Percentiles rank a stretch among this genome's conserved stretches.
phyloP scores from a whole-genome alignment of 2,888 invertebrate species.

The Amorpha juglandis region DNA sequence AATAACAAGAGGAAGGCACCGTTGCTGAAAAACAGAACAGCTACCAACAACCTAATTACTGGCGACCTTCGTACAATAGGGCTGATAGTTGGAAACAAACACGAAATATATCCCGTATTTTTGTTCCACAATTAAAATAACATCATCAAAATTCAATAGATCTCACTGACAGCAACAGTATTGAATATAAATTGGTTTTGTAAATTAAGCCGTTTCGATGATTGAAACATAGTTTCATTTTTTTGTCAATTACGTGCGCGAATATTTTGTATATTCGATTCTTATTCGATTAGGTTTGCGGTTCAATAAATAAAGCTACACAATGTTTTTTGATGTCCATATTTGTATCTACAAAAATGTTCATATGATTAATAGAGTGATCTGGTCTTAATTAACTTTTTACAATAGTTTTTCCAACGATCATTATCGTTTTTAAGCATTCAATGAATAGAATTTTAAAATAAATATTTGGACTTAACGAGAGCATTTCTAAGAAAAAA shows the following conservation, averaged over 20 bases:
- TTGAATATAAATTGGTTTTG: slow-evolving; percentile 60
- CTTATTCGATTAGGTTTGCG: slow-evolving; percentile 41
- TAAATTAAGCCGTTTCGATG: slow-evolving; percentile 56
- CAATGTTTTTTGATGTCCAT: slow-evolving; percentile 1
- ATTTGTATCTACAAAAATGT: neutral
- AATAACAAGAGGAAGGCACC: slow-evolving; percentile 61
- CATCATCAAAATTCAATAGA: slow-evolving; percentile 57
- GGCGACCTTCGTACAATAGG: slow-evolving; percentile 61
- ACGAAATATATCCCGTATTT: slow-evolving; percentile 5
- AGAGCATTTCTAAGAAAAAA: neutral
- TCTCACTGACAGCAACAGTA: slow-evolving; percentile 52
- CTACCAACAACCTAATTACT: slow-evolving; percentile 70
- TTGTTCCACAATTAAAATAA: slow-evolving; percentile 42
- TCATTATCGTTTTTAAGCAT: neutral
- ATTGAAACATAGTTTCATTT: slow-evolving; percentile 47
- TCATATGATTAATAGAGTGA: neutral
- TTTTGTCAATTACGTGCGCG: slow-evolving; percentile 46
- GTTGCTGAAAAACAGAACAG: slow-evolving; percentile 64
- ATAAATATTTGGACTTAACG: neutral
- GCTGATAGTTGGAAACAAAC: slow-evolving; percentile 38
- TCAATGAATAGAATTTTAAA: neutral
- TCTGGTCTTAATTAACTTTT: neutral
- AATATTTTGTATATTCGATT: slow-evolving; percentile 34
- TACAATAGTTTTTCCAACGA: neutral
- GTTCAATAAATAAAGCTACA: slow-evolving; percentile 33